Evolutionary conservation across 1,140 invertebrate species (phyloP).

Genomic region (Triops longicaudatus): DNA sequence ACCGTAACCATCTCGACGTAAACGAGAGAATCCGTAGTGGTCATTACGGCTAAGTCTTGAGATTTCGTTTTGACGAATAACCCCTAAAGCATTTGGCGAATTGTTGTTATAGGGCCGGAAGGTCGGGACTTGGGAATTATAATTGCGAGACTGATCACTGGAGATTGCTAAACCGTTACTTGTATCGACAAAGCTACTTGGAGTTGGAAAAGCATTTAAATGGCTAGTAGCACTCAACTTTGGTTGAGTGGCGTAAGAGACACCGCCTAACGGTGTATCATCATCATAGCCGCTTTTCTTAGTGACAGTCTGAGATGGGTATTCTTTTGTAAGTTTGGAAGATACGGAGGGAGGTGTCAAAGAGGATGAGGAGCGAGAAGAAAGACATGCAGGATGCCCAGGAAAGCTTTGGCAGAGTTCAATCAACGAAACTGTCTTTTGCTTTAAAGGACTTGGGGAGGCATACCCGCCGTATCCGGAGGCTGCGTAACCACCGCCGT

Average conservation of each 20-base stretch:
- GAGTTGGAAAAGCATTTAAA: background rate
- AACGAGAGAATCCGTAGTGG: background rate
- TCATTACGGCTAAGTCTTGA: background rate
- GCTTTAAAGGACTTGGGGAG: background rate
- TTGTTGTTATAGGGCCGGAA: background rate
- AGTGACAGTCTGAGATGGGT: background rate
- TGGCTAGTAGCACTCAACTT: background rate
- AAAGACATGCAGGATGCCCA: slow-evolving; percentile 8
- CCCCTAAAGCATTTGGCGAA: background rate
- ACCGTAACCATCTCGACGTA: background rate
- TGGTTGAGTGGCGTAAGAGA: slow-evolving; percentile 5
- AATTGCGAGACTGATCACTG: background rate
- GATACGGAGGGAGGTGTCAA: background rate
- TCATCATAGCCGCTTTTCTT: slow-evolving; percentile 23
- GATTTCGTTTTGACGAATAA: background rate
- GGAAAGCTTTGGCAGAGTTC: background rate
- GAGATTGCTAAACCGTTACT: background rate
- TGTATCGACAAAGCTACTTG: background rate
- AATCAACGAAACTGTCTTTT: background rate
- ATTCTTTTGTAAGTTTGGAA: background rate
- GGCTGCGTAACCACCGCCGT: slow-evolving; percentile 17
- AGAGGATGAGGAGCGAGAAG: background rate
- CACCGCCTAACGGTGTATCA: slow-evolving; percentile 24
- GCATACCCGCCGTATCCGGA: background rate
- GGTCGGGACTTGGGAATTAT: background rate